These are phyloP conservation scores for Triplophysa dalaica DNA, from an alignment of 2,113 vertebrate genomes.

Conservation along the genomic window DNA sequence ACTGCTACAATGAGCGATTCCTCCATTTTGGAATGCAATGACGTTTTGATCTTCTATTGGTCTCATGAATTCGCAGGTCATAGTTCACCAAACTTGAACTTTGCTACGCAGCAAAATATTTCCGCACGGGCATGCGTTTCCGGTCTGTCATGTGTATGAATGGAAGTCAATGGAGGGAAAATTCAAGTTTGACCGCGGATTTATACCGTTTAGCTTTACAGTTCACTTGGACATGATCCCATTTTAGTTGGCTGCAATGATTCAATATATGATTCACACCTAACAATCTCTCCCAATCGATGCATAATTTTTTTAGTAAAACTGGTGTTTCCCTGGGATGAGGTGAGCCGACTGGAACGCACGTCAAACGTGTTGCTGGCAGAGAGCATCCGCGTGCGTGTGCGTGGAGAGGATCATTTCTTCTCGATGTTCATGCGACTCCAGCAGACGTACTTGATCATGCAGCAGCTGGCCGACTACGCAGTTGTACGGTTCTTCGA, in stretches of 20 bases:
- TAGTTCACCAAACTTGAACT: too few relatives aligned
- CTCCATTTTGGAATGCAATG: too few relatives aligned
- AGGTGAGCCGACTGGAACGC: slow-evolving; percentile 90
- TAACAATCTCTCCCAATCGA: slow-evolving; percentile 4
- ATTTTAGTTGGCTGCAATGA: background rate
- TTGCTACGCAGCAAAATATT: too few relatives aligned
- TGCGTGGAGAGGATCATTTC: slow-evolving; percentile 87
- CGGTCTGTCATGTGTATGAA: too few relatives aligned
- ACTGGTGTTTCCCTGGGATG: slow-evolving; percentile 92
- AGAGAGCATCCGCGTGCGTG: slow-evolving; percentile 89
- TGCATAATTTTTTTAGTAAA: slow-evolving; percentile 79
- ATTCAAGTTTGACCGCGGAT: too few relatives aligned
- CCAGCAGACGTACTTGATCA: slow-evolving; percentile 91
- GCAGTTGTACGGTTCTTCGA: slow-evolving; percentile 93
- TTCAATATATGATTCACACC: background rate
- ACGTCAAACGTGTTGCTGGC: slow-evolving; percentile 90
- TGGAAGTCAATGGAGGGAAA: too few relatives aligned
- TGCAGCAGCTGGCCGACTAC: slow-evolving; percentile 94
- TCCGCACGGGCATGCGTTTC: too few relatives aligned
- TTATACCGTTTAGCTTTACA: too few relatives aligned
- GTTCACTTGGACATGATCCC: too few relatives aligned
- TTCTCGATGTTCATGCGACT: slow-evolving; percentile 98
- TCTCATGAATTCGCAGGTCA: too few relatives aligned
- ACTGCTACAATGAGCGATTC: too few relatives aligned
- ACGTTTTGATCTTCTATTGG: too few relatives aligned